Base-by-base conservation (phyloP, 2,888 invertebrate genomes). In the Andrena hattorfiana region DNA sequence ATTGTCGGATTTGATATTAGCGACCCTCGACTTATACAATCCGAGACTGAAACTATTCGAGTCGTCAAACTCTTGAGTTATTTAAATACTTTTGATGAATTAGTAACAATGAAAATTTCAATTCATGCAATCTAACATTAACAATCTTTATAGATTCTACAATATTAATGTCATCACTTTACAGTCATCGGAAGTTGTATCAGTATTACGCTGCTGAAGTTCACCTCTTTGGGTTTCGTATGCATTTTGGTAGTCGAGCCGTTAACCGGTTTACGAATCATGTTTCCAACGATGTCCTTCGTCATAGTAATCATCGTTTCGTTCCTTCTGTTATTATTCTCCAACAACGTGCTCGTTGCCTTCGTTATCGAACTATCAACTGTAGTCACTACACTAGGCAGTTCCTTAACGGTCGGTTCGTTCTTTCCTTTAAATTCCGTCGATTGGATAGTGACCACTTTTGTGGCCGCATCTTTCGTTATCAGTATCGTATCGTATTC, bases 151-250 rank as follows among this genome's bases (percentile, higher is more conserved):
- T 13, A 42, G 13, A 42, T 42, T 42, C 13, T 42, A 42, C 13
- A 13, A 13, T 42, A 42, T 42, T 42, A 42, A 42, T 42, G 13
- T 42, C 42, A 42, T 42, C 13, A 42, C 13, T 42, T 42, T 10
- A 42, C 42, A 42, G 42, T 42, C 42, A 42, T 42, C 42, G 4
- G 42, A 42, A 13, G 42, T 42, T 13, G 13, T 42, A 42, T 42
- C 4, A 42, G 13, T 42, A 13, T 42, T 13, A 42, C 42, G 13
- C 2, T 2, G 10, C 10, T 20, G 20, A 13, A n/a, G n/a, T 62
- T 81, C 73, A 93, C 94, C 84, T 92, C 93, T 81, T 93, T 93
- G 8, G 93, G 92, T 35, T 91, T 93, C 80, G 86, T 88, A 66
- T 89, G 89, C 16, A 89, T 78, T 0, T 74, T 75, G 1, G 89